Evolutionary conservation across 35 echinoderm and acorn worm species (phyloP), one percentile per base, ranked within the genome.

Genomic region (Nesometra sesokonis): DNA sequence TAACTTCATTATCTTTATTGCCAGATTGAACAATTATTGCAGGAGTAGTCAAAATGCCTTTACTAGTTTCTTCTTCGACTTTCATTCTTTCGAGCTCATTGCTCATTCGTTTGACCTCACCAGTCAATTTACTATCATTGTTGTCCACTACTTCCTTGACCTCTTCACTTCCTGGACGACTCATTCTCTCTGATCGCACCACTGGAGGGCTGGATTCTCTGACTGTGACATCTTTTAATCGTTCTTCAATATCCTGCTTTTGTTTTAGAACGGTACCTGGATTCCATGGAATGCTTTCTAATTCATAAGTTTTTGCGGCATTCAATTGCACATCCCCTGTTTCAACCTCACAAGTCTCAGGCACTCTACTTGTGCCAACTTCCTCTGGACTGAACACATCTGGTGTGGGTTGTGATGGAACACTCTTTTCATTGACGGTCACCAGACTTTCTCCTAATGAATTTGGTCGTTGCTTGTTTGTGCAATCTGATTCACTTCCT

Each of bases 261-360:
- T 93, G 92, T 88, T 82, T 89, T 57, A 46, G 88, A 79, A 93
- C 92, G 79, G 92, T 86, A 19, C 92, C 92, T 43, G 85, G 85
- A 80, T 78, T 87, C 36, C 88, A 86, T 32, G 92, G 92, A 30
- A 93, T 90, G 79, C 37, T 35, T 36, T 39, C 81, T 19, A 37
- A 23, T n/a, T 30, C 27, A 39, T 83, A 83, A 0, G 34, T 83
- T 7, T 34, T 30, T 83, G 37, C 38, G 35, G 52, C 52, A 67
- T 67, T 67, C 52, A 67, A 67, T 67, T 67, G 52, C 52, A 67
- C 52, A 67, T 67, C 52, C 52, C 52, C 52, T 67, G 52, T 67
- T 1, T 27, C 23, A 67, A 5, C 21, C 9, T 27, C 52, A 27
- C 2, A 11, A 19, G 52, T 67, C 2, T 67, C 23, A 17, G 52